These are phyloP conservation scores for Dasypolia templi DNA, from an alignment of 2,888 invertebrate species.

Conservation along the genomic window DNA sequence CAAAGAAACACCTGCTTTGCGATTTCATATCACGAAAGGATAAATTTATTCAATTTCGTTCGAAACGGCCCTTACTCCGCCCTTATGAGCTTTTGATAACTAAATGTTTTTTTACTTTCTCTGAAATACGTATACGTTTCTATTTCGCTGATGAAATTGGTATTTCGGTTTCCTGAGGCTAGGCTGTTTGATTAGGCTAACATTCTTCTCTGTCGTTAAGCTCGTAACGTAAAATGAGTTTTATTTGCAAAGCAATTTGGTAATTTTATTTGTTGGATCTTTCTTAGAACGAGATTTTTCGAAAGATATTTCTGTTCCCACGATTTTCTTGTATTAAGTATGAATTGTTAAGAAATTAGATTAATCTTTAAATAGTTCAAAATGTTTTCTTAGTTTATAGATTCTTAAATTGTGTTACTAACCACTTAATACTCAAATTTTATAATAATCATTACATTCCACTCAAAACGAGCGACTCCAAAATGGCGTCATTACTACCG, in stretches of 20 bases:
- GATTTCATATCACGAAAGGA: constrained; percentile 66
- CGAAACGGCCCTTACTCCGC: constrained; percentile 41
- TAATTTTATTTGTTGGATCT: constrained; percentile 38
- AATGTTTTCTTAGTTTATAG: too few species aligned
- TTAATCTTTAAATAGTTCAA: background rate
- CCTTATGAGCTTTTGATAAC: constrained; percentile 68
- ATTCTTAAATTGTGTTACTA: too few species aligned
- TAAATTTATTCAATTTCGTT: constrained; percentile 70
- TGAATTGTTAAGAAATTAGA: constrained; percentile 6
- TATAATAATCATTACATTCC: too few species aligned
- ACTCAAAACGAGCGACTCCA: background rate
- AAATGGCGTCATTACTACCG: background rate
- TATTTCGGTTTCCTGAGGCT: constrained; percentile 10
- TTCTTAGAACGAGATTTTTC: constrained; percentile 19
- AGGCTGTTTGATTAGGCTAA: constrained; percentile 15
- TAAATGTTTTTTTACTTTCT: constrained; percentile 55
- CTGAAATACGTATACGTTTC: constrained; percentile 32
- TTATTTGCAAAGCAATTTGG: constrained; percentile 14
- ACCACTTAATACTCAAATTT: too few species aligned
- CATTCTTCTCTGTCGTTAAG: constrained; percentile 19
- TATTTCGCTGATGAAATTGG: constrained; percentile 40
- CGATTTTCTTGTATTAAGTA: constrained; percentile 5
- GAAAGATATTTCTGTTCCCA: constrained; percentile 25
- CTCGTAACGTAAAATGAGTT: too few species aligned
- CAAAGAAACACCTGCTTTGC: constrained; percentile 67